Base-by-base conservation (phyloP, 2,113 vertebrate species). In the Cyprinodon variegatus region DNA sequence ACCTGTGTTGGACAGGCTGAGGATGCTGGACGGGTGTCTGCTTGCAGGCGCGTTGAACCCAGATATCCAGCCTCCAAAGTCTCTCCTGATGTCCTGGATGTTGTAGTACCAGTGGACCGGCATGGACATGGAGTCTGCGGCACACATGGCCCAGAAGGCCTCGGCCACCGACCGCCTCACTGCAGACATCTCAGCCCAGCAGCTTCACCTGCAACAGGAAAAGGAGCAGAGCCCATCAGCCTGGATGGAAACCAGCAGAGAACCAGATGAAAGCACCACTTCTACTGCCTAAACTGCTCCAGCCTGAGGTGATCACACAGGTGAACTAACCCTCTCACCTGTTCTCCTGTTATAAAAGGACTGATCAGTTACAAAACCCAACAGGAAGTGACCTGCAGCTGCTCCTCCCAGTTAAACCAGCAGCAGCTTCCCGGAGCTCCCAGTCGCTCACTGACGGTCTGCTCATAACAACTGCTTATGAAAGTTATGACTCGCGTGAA, bases 51-150 rank as follows among this genome's bases (percentile, higher is more conserved):
- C 3, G 3, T 11, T 76, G 57, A 92, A 84, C 1, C 78, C 83
- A 0, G 70, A 50, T 6, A 94, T 93, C 92, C 92, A 93, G 45
- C 86, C 89, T 0, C 79, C 79, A 4, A 93, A 94, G 66, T 93
- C 89, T 3, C 45, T 73, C n/a, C 45, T 65, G 83, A 94, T 94
- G 86, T 94, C 83, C 0, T 64, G 43, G n/a, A 90, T 46, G 70
- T 85, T 37, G 61, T 94, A 94, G 74, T 89, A 94, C 93, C 93
- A 94, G 84, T 94, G 93, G 6, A 92, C 93, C 0, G 93, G 93
- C 93, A 94, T 94, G 12, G 93, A 91, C 83, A 89, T 73, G 29
- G 93, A 83, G 61, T 94, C 93, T 0, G 79, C 93, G 0, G 87
- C 91, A 66, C 90, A 91, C 91, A 93, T 83, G 0, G 65, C 87